Percentiles rank a stretch among this genome's conserved stretches.
Conservation (phyloP, 2,113 vertebrate species). For the Tupaia tana region DNA sequence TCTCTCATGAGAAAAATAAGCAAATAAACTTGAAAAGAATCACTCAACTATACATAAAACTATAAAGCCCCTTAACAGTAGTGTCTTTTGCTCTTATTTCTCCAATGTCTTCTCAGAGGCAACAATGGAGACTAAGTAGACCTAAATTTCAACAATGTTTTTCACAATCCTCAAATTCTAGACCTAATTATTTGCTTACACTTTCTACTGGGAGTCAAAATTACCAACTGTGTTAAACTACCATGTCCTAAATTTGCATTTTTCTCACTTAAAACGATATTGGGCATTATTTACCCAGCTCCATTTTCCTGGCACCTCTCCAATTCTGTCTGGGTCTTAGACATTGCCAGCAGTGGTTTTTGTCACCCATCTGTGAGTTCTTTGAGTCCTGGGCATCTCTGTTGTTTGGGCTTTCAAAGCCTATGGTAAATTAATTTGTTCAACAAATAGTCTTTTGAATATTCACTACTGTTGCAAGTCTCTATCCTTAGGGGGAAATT, state of each 20-base stretch:
- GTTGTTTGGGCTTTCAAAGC: conserved; percentile 54
- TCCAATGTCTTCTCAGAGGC: conserved; percentile 3
- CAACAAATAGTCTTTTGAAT: conserved; percentile 50
- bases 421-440: conserved; percentile 56
- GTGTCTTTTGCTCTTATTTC: not conserved
- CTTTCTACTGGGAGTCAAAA: not conserved
- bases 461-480: conserved; percentile 17
- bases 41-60: not conserved
- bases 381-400: conserved; percentile 34
- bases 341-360: not conserved
- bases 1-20: too few species aligned
- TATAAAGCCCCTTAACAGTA: not conserved
- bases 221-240: not conserved
- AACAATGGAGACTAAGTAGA: not conserved
- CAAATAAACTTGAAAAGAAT: not conserved
- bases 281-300: conserved; percentile 6
- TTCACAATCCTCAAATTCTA: not conserved
- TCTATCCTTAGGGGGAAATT: not conserved
- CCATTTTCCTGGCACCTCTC: not conserved
- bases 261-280: conserved; percentile 30
- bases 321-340: conserved; percentile 16
- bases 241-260: conserved; percentile 19
- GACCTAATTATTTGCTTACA: conserved; percentile 51
- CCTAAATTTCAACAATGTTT: conserved; percentile 20
- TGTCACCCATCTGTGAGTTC: conserved; percentile 49